These are phyloP conservation scores for Standfussiana lucernea DNA, from an alignment of 2,888 invertebrate genomes.

Conservation along the genomic window DNA sequence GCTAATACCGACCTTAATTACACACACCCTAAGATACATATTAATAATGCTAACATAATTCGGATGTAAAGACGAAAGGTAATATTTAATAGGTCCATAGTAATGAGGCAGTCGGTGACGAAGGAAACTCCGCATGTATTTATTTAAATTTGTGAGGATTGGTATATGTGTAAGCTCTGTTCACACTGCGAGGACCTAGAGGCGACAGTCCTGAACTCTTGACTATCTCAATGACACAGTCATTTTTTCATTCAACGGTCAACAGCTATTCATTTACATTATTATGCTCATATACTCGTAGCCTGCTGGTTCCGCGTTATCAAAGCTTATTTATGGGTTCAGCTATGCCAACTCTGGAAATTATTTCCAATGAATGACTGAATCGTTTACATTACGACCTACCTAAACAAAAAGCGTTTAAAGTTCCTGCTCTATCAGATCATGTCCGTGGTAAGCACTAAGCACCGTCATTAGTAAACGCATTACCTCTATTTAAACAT, in stretches of 20 bases:
- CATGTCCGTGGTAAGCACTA: not conserved
- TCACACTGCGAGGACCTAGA: conserved; percentile 64
- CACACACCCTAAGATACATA: conserved; percentile 54
- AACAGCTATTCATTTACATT: not conserved
- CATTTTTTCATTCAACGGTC: not conserved
- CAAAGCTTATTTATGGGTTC: not conserved
- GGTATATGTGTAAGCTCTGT: conserved; percentile 77
- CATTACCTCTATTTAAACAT: conserved; percentile 10
- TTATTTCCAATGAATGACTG: not conserved
- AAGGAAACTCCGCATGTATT: conserved; percentile 79
- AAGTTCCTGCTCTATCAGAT: conserved; percentile 1
- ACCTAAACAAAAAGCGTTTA: not conserved
- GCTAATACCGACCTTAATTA: conserved; percentile 63
- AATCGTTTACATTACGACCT: conserved; percentile 13
- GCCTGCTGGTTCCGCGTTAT: not conserved
- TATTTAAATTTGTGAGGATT: conserved; percentile 85
- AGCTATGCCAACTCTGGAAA: not conserved
- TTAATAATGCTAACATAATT: conserved; percentile 58
- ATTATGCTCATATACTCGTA: not conserved
- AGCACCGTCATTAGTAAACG: not conserved
- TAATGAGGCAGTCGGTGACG: conserved; percentile 80
- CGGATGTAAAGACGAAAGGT: conserved; percentile 69
- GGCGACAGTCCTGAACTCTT: not conserved
- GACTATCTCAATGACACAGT: too few species aligned
- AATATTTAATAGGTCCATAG: conserved; percentile 83